A percentile compares a stretch with the other conserved stretches of the same genome.
Evolutionary conservation across 2,113 vertebrate genomes (phyloP).

Genomic region (Pandion haliaetus): DNA sequence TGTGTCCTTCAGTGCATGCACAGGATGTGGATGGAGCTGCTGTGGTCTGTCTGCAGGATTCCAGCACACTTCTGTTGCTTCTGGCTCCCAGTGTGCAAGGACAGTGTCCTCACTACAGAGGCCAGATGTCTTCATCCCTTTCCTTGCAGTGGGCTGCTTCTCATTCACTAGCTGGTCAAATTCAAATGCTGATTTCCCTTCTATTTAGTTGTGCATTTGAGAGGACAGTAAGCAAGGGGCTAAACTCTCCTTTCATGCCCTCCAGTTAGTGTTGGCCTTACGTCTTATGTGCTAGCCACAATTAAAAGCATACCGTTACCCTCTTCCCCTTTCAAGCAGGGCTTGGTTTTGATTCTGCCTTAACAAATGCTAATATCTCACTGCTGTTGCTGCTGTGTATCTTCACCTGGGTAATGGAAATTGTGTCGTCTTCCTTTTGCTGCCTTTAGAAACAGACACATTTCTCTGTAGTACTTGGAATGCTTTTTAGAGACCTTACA

Average conservation of each 20-base stretch:
- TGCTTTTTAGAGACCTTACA: neutral
- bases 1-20: neutral
- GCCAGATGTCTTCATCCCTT: neutral
- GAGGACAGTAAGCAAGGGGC: neutral
- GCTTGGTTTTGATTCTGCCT: neutral
- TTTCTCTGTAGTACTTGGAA: neutral
- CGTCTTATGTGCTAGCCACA: rapidly evolving
- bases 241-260: neutral
- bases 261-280: neutral
- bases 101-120: neutral
- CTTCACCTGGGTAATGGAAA: neutral
- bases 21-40: neutral
- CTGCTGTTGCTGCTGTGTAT: neutral
- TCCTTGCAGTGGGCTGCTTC: neutral
- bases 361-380: neutral
- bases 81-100: neutral
- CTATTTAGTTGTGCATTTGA: neutral
- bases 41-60: neutral
- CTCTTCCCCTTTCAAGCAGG: neutral
- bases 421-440: neutral
- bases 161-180: neutral
- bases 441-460: neutral
- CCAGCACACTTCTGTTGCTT: neutral
- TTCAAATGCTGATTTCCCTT: neutral
- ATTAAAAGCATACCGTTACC: neutral